Evolutionary conservation across 2,797 vertebrate genomes (phyloP), one percentile per base, ranked within the genome.

Genomic region (Sparidentex hasta): DNA sequence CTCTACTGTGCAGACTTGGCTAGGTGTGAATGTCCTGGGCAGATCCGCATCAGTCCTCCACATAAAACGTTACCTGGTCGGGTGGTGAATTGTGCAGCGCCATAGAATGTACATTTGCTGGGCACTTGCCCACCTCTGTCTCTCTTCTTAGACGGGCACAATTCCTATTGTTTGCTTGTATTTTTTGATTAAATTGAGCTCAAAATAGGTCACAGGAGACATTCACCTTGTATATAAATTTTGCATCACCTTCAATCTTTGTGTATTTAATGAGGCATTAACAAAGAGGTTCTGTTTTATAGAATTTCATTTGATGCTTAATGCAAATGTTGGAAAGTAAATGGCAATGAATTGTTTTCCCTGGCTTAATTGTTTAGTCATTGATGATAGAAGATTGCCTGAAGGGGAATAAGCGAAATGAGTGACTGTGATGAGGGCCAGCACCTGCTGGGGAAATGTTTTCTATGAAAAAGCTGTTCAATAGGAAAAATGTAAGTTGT

Each of bases 121-220:
- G 56, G 25, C 51, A 52, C 47, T 59, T 80, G 18, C 51, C 55
- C 51, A 46, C 21, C 5, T 66, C 38, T 67, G 27, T 78, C 43
- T 56, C 1, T 51, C 6, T n/a, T 20, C 20, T 23, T 17, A 25
- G 23, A 70, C 21, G 33, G 50, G 33, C 23, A 50, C 23, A 23
- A 50, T 68, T 29, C 16, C 11, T 38, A 67, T 63, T 41, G 65
- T 57, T 27, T 21, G 57, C 55, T 48, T 50, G 23, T 56, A 38
- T 74, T 21, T 54, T 38, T 7, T 23, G 20, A 38, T 73, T 47
- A 76, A 33, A 64, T 67, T 76, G 62, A 63, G 48, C 29, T 20
- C 44, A 55, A 48, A 44, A 54, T 25, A 29, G 1, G n/a, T 12
- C 8, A 50, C 38, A 25, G n/a, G n/a, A 41, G 41, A 54, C 8